Base-by-base conservation (phyloP, 2,113 vertebrate species). In the Poeciliopsis occidentalis region DNA sequence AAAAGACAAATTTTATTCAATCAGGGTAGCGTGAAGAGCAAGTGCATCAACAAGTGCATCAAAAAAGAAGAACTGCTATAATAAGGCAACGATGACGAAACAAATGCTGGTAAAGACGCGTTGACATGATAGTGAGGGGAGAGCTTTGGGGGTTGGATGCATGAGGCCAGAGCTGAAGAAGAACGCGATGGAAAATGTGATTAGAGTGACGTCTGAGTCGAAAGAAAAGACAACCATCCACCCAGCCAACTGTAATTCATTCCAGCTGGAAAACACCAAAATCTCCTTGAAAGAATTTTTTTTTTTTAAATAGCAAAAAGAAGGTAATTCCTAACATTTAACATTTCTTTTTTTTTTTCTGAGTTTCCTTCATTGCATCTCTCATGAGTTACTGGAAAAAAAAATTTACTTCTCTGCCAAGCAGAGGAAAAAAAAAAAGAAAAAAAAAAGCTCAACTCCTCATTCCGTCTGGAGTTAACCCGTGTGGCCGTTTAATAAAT, bases 61-160 rank as follows among this genome's bases (percentile, higher is more conserved):
- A 68, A 85, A 87, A 86, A 70, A 83, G 76, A 79, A 91, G 84
- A 84, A 79, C 78, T 82, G 80, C 32, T 69, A 83, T 67, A 78
- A 88, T 94, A 84, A 95, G 91, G 93, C 92, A 94, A 95, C 90
- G 87, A 92, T 87, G 51, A 88, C 90, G 92, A 87, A 57, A 83
- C 77, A 88, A 87, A 87, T 82, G 83, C 87, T 91, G 88, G 87
- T 86, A 83, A 87, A 85, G 86, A 93, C 90, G 89, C 91, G 87
- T 74, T 84, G 75, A 91, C 76, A 88, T 92, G 83, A 85, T 0
- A 8, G 12, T 73, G 63, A 37, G 63, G 41, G 26, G 51, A 19
- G 32, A 57, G 22, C 10, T 57, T 60, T 60, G 10, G 10, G 31
- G 81, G 63, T 30, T 24, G 29, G 37, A 26, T 27, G 44, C 57